Base-by-base conservation (phyloP, 2,888 invertebrate genomes). In the Mimas tiliae region DNA sequence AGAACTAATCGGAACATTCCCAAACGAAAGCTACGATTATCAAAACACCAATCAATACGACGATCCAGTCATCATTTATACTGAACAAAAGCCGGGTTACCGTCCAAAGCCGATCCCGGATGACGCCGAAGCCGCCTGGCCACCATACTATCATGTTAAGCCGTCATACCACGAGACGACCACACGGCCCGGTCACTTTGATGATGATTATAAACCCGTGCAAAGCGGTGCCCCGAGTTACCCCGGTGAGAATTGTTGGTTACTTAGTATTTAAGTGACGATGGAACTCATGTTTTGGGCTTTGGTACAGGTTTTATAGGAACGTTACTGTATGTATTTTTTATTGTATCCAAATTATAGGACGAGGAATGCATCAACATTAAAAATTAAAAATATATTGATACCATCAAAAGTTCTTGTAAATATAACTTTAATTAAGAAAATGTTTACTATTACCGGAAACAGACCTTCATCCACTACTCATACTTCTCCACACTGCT, bases 1-100 rank as follows among this genome's bases (percentile, higher is more conserved):
- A 65, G 90, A 94, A 85, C 84, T 94, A 70, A 93, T 94, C 81
- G 94, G 94, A 7, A 78, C 93, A 79, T 93, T 94, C 69, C 94
- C 94, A 65, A 90, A 93, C 78, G 93, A 93, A 78, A 89, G 83
- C 77, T 93, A 88, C 80, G 90, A 90, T 67, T 90, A 91, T 70
- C 89, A 88, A 78, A 90, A 88, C 81, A 91, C 90, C 63, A 91
- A 91, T 72, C 90, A 93, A 75, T 93, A 86, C 76, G 93, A 93
- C 64, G 94, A 93, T 52, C 94, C 94, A 1, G 87, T 90, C 68
- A 89, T 90, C 78, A 90, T 89, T 75, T 94, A 92, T 91, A 91
- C 94, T 71, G 93, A 94, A 67, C 78, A 78, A 65, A 82, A 79
- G 58, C 58, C 58, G 6, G 42, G 38, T 6, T 19, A 58, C 77